phyloP scores from a whole-genome alignment of 2,888 invertebrate genomes.

The Eupelmus urozonus region DNA sequence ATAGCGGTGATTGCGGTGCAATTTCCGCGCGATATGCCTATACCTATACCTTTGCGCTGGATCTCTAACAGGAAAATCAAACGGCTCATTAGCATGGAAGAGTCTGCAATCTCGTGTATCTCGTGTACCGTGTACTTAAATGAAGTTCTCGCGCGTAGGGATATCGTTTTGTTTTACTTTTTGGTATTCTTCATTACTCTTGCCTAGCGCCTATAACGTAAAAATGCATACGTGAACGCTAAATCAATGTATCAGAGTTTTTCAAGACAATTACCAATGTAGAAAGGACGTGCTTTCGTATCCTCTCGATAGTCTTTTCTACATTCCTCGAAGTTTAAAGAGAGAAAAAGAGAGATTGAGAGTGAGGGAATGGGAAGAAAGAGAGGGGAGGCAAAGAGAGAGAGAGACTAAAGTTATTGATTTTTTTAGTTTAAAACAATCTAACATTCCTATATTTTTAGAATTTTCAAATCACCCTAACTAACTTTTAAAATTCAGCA shows the following conservation, averaged over 20 bases:
- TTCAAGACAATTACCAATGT: slow-evolving; percentile 56
- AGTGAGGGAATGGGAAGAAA: background rate
- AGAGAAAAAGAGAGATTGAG: no score
- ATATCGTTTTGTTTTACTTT: background rate
- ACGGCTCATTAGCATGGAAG: slow-evolving; percentile 42
- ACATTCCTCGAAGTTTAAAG: background rate
- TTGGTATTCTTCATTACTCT: background rate
- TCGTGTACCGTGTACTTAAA: background rate
- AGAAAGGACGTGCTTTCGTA: background rate
- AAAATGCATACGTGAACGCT: slow-evolving; percentile 33
- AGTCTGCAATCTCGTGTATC: background rate
- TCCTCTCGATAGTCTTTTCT: no score
- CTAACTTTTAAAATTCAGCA: background rate
- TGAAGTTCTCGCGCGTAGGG: background rate
- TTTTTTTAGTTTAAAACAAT: no score
- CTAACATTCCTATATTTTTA: no score
- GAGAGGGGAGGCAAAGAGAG: background rate
- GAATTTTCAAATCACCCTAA: no score
- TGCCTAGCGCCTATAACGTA: background rate
- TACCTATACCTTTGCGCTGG: no score
- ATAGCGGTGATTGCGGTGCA: slow-evolving; percentile 36
- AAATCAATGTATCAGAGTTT: slow-evolving; percentile 65
- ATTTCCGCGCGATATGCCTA: slow-evolving; percentile 26
- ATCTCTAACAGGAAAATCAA: slow-evolving; percentile 30
- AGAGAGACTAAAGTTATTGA: no score